Evolutionary conservation across 2,113 vertebrate genomes (phyloP).

Genomic region (Ptychochromis oligacanthus): DNA sequence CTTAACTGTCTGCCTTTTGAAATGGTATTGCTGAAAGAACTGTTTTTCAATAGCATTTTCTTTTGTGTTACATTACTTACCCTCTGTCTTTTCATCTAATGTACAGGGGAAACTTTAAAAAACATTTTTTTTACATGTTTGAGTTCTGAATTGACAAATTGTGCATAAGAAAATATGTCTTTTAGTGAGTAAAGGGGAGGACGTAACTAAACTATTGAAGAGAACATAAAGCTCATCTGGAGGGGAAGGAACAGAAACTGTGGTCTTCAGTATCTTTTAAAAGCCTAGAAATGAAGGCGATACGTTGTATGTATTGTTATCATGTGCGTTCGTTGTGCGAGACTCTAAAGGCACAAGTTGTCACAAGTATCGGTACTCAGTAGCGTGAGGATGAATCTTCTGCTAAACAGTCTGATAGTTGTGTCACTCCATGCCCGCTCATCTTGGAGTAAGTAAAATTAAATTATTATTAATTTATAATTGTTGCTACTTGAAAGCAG

Average conservation of each 20-base stretch:
- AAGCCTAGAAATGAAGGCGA: no score
- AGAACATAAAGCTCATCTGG: not conserved
- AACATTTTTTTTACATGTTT: not conserved
- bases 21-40: not conserved
- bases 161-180: not conserved
- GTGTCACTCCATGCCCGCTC: not conserved
- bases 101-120: not conserved
- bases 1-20: fast-evolving
- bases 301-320: not conserved
- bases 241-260: not conserved
- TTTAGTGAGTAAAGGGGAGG: not conserved
- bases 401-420: constrained; percentile 31
- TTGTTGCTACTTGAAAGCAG: not conserved
- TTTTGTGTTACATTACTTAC: not conserved
- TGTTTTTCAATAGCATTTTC: not conserved
- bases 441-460: constrained; percentile 57
- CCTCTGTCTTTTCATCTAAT: not conserved
- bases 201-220: not conserved
- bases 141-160: not conserved
- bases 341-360: not conserved
- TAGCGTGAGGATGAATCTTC: constrained; percentile 49
- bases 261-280: not conserved
- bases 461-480: fast-evolving
- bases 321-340: not conserved
- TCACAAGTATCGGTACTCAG: not conserved